Evolutionary conservation across 1,140 invertebrate species (phyloP), one percentile per base, ranked within the genome.

Genomic region (Monomorium pharaonis): DNA sequence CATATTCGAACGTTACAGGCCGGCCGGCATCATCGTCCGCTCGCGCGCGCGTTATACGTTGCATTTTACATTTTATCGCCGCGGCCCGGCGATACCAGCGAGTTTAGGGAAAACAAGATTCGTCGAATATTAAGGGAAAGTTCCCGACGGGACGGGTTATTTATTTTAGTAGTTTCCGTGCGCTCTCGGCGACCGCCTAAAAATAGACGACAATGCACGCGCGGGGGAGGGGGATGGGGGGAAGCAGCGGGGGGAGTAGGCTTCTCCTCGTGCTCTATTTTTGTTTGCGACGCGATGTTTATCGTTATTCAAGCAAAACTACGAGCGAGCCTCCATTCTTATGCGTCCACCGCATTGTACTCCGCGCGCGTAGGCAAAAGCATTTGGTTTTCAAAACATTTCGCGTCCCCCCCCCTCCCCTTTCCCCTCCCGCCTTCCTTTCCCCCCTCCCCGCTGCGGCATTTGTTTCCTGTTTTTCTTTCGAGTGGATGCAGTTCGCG

Each of bases 301-400:
- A 83, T 74, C 78, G 78, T 83, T 83, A 83, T 83, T 83, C 51
- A 44, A 83, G 67, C 67, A 72, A 74, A 74, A 83, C 67, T 58
- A 51, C 6, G 16, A 69, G 51, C 6, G 16, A 69, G 51, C n/a
- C 49, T 83, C 51, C 67, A 83, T 74, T 83, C 78, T 83, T 83
- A 83, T 30, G 76, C 76, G 62, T 44, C 62, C 42, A 24, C 4
- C 9, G 44, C 76, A 42, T 67, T 51, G 60, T 49, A 24, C 62
- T 47, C 33, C 27, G 4, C 42, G 58, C 74, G 12, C 44, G 42
- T 44, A 30, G 33, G 30, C 76, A 44, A n/a, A n/a, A 51, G 76
- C 62, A 33, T 80, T 58, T 76, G 74, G 54, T 60, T 76, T 80
- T 80, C 62, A 69, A 80, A 67, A 80, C 44, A 80, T 51, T 63